phyloP scores from a whole-genome alignment of 35 echinoderm and acorn worm genomes.

The Anneissia japonica region DNA sequence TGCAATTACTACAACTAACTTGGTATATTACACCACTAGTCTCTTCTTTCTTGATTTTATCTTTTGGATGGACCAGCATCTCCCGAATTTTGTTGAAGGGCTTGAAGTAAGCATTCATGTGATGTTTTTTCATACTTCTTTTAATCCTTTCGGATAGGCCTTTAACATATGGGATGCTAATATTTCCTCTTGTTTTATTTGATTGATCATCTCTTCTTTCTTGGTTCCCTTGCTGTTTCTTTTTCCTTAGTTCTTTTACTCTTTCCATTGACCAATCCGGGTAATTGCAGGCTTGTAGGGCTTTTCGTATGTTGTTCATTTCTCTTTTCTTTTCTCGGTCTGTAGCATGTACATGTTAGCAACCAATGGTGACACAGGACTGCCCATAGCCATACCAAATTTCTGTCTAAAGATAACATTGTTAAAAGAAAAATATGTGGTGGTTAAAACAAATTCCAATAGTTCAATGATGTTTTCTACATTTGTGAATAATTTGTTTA shows the following conservation, averaged over 20 bases:
- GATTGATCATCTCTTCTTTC: neutral
- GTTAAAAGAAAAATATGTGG: constrained; percentile 14
- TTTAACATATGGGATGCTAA: constrained; percentile 5
- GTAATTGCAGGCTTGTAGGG: constrained; percentile 24
- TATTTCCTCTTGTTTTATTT: neutral
- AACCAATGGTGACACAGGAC: constrained; percentile 10
- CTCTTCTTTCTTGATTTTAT: neutral
- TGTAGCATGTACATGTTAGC: neutral
- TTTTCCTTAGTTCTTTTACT: neutral
- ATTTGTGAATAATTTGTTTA: too few relatives aligned
- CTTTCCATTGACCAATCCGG: constrained; percentile 13
- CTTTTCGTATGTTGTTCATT: too few relatives aligned
- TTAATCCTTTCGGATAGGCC: neutral
- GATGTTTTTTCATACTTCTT: neutral
- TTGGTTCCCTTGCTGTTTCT: neutral
- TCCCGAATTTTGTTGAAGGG: constrained; percentile 4
- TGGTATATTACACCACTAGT: neutral
- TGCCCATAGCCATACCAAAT: constrained; percentile 11
- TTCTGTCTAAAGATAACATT: neutral
- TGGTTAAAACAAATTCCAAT: constrained; percentile 2
- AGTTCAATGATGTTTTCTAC: constrained; percentile 15
- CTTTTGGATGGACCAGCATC: constrained; percentile 17
- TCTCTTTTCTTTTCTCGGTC: constrained; percentile 15
- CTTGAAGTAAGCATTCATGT: neutral
- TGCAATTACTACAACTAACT: neutral